Conservation (phyloP, 30 jellyfish, hydroid and myxozoan species). For the Nemopilema nomurai region DNA sequence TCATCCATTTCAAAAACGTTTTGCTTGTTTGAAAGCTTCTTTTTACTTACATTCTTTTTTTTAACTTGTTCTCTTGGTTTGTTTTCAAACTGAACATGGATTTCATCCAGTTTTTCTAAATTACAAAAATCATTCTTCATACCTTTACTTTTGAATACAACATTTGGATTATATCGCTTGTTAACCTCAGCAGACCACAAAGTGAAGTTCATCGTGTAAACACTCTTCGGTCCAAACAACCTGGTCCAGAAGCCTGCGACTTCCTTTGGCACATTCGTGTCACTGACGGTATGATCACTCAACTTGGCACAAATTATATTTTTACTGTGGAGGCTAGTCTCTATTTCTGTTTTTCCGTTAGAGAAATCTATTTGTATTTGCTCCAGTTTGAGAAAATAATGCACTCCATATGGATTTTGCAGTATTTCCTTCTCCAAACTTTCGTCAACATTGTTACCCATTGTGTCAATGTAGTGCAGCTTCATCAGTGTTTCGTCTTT, state of each 20-base stretch:
- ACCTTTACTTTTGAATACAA: slow-evolving; percentile 12
- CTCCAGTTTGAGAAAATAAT: slow-evolving; percentile 49
- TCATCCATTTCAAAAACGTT: slow-evolving; percentile 27
- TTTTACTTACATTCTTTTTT: slow-evolving; percentile 4
- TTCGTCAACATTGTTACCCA: slow-evolving; percentile 49
- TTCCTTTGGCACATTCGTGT: slow-evolving; percentile 67
- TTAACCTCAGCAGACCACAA: slow-evolving; percentile 78
- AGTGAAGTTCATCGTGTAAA: slow-evolving; percentile 64
- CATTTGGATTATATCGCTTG: slow-evolving; percentile 2
- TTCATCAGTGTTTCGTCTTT: slow-evolving; percentile 41
- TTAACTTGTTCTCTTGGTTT: slow-evolving; percentile 24
- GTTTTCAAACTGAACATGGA: slow-evolving; percentile 55
- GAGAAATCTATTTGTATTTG: slow-evolving; percentile 53
- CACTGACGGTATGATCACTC: slow-evolving; percentile 76
- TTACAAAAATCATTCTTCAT: slow-evolving; percentile 35
- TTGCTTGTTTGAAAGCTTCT: not conserved
- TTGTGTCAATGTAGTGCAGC: slow-evolving; percentile 44
- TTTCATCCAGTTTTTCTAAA: slow-evolving; percentile 47
- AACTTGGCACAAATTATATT: slow-evolving; percentile 60
- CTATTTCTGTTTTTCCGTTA: slow-evolving; percentile 27
- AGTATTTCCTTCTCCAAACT: slow-evolving; percentile 43
- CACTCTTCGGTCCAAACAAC: slow-evolving; percentile 60
- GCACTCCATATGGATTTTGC: slow-evolving; percentile 32
- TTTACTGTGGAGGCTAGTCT: slow-evolving; percentile 12
- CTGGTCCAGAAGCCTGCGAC: slow-evolving; percentile 91